Evolutionary conservation across 2,797 vertebrate species (phyloP).

Genomic region (Hafferia zeledoni): DNA sequence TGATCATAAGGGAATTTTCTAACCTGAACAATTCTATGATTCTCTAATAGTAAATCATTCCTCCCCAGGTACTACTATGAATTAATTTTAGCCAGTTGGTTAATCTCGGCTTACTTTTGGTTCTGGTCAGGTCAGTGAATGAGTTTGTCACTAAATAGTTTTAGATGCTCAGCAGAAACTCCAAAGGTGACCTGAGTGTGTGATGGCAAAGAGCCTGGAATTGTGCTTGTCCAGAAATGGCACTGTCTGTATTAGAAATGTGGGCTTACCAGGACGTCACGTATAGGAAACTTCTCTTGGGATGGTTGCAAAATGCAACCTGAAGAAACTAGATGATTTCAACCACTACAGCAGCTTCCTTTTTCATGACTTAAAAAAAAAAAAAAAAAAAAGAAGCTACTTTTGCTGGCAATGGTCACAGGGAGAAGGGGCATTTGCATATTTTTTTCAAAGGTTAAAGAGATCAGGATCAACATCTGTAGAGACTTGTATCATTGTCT

Average conservation of each 20-base stretch:
- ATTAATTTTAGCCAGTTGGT: not conserved
- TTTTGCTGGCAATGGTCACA: not conserved
- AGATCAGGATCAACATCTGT: not conserved
- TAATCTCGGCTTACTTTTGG: not conserved
- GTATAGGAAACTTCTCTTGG: not conserved
- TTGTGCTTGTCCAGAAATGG: not conserved
- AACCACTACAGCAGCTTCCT: not conserved
- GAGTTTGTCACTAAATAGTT: not conserved
- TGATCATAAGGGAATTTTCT: not conserved
- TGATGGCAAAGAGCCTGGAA: not conserved
- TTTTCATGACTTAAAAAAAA: not conserved
- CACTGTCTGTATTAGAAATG: not conserved
- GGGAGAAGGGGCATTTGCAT: accelerated
- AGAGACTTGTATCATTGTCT: not conserved
- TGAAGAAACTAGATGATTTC: not conserved
- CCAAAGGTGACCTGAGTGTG: not conserved
- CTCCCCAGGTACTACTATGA: not conserved
- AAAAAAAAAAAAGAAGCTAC: accelerated
- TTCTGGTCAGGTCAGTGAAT: not conserved
- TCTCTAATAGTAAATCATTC: not conserved
- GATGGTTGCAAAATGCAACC: not conserved
- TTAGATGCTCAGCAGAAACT: not conserved
- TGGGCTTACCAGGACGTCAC: not conserved
- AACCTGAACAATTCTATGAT: not conserved
- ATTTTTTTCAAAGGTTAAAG: not conserved